Base-by-base conservation (phyloP, 2,888 invertebrate genomes). In the Liopterus haemorrhoidalis region DNA sequence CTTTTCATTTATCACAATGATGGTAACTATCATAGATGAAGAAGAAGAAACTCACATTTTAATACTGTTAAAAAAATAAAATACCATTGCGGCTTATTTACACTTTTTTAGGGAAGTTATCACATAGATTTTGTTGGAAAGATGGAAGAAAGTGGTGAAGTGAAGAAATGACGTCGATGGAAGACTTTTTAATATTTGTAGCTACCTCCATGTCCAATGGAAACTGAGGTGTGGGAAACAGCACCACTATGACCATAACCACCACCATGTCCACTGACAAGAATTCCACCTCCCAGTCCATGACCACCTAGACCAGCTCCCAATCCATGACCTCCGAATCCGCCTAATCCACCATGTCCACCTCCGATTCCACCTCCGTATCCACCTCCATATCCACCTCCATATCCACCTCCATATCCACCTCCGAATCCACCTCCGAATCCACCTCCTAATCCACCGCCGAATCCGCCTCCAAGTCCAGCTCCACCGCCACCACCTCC, bases 401-500 rank as follows among this genome's bases (percentile, higher is more conserved):
- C 31, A 32, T 37, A 39, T 35, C 22, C 37, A 19, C 36, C 12
- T 8, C 21, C 11, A 22, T 44, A 44, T 11, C 30, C 37, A 12
- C 30, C 11, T 11, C 33, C 43, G 8, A 39, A 40, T 14, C 28
- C 25, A 19, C 41, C 18, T 15, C 33, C 39, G 12, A 27, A 27
- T 11, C 25, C 45, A 18, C 18, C n/a, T 4, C 14, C 19, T 36
- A 20, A 19, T 6, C 20, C 43, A 22, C 36, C 8, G 2, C 15
- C 40, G 12, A 19, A 25, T 4, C 33, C 40, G 30, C 27, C 16
- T 20, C 32, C 43, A 37, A 49, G 44, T 35, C 18, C 40, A 30
- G 24, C 41, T 25, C 39, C 38, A 35, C 37, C 47, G 32, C 33
- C 41, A 15, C 44, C 47, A 42, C 47, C 40, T 25, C 41, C 48